Percentiles rank a stretch among this genome's conserved stretches.
phyloP scores from a whole-genome alignment of 2,797 vertebrate genomes.

The Chiroxiphia lanceolata region DNA sequence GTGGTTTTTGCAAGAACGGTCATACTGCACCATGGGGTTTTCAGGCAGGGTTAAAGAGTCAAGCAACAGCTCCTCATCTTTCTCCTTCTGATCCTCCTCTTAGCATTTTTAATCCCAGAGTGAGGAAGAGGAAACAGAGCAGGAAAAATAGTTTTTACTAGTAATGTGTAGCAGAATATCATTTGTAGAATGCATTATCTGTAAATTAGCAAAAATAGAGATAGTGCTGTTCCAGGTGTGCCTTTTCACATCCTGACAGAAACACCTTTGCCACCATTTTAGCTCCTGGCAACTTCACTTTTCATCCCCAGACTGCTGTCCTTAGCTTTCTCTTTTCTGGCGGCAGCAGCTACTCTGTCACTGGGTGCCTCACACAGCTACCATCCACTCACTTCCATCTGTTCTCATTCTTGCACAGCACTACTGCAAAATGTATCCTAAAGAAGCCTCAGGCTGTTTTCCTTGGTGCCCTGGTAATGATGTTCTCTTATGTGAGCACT shows the following conservation, averaged over 20 bases:
- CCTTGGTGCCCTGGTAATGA: slow-evolving; percentile 14
- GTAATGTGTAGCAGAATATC: not conserved
- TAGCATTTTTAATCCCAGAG: not conserved
- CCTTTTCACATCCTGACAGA: not conserved
- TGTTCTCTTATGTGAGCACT: slow-evolving; percentile 5
- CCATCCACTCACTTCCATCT: not conserved
- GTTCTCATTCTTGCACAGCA: not conserved
- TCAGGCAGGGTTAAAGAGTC: not conserved
- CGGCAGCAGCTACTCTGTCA: not conserved
- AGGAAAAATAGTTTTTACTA: not conserved
- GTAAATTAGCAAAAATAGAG: not conserved
- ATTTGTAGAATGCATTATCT: not conserved
- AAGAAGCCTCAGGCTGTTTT: slow-evolving; percentile 29
- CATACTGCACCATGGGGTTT: not conserved
- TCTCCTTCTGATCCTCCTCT: not conserved
- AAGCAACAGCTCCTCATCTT: slow-evolving; percentile 36
- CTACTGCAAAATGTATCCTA: not conserved
- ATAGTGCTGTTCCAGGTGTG: not conserved
- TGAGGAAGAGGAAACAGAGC: not conserved
- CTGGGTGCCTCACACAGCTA: not conserved
- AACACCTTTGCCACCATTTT: not conserved
- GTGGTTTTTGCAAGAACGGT: not conserved
- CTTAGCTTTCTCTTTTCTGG: not conserved
- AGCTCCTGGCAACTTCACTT: not conserved
- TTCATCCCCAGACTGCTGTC: not conserved